Evolutionary conservation across 2,888 invertebrate species (phyloP).

Genomic region (Amphipyra tragopoginis): DNA sequence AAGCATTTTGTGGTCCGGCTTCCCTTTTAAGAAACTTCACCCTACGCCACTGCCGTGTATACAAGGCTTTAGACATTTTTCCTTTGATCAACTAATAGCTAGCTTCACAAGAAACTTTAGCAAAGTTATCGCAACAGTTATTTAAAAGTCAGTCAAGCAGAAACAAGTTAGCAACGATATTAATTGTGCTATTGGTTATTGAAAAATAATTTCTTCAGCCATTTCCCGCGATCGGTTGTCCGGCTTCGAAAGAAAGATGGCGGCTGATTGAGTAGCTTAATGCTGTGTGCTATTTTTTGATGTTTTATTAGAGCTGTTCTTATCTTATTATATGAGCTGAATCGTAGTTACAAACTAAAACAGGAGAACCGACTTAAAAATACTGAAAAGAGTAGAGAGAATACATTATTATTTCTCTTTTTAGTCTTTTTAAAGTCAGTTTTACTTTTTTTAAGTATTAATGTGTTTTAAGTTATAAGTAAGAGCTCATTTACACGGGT

Average conservation of each 20-base stretch:
- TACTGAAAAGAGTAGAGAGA: too few relatives aligned
- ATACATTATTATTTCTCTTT: too few relatives aligned
- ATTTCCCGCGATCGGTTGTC: background rate
- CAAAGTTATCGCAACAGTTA: constrained; percentile 19
- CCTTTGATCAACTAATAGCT: constrained; percentile 9
- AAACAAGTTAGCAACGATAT: constrained; percentile 7
- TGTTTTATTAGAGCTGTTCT: background rate
- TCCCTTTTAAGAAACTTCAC: too few relatives aligned
- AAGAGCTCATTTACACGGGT: too few relatives aligned
- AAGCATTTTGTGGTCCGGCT: too few relatives aligned
- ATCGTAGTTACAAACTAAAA: too few relatives aligned
- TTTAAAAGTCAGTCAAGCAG: constrained; percentile 6
- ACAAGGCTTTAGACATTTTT: background rate
- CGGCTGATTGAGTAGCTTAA: constrained; percentile 1
- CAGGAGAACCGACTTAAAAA: too few relatives aligned
- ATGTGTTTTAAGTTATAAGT: too few relatives aligned
- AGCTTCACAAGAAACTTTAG: constrained; percentile 5
- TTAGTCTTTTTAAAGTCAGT: too few relatives aligned
- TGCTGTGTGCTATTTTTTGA: background rate
- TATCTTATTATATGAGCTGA: background rate
- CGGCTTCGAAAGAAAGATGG: constrained; percentile 2
- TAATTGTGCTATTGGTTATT: constrained; percentile 16
- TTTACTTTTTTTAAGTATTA: too few relatives aligned
- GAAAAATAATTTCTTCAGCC: constrained; percentile 8
- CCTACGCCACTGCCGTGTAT: too few relatives aligned